Evolutionary conservation across 2,797 vertebrate species (phyloP).

Genomic region (Prunella strophiata): DNA sequence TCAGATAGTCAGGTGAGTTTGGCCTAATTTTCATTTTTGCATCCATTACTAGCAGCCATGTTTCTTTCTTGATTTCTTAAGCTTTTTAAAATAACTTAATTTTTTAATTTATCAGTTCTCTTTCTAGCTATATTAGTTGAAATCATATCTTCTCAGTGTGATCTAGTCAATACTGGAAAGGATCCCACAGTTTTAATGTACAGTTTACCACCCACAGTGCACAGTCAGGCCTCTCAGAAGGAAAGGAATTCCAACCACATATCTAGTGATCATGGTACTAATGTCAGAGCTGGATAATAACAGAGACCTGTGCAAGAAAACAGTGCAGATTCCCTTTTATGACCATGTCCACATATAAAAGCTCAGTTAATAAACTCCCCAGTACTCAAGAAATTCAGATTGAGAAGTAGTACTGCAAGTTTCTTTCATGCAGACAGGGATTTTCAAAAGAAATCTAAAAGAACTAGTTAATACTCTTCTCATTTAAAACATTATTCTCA

Average conservation of each 20-base stretch:
- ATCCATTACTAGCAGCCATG: constrained; percentile 34
- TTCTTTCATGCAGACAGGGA: background rate
- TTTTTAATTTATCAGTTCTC: constrained; percentile 50
- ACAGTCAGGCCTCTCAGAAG: background rate
- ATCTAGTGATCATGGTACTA: background rate
- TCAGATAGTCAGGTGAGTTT: background rate
- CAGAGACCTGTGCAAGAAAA: background rate
- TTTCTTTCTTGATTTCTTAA: constrained; percentile 59
- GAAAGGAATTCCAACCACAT: background rate
- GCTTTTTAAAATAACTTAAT: constrained; percentile 23
- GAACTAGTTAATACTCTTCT: background rate
- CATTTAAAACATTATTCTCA: background rate
- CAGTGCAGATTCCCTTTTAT: background rate
- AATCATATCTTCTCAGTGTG: background rate
- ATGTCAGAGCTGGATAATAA: background rate
- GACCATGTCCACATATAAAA: background rate
- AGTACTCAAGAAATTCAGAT: background rate
- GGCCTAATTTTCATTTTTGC: constrained; percentile 11
- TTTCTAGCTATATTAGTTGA: background rate
- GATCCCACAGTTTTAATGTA: background rate
- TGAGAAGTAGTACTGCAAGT: background rate
- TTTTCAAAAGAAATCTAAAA: background rate
- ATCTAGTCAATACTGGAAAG: background rate
- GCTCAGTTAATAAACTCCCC: background rate
- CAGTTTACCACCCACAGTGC: background rate